A percentile compares a stretch with the other conserved stretches of the same genome.
phyloP scores from a whole-genome alignment of 2,113 vertebrate genomes.

The Spea multiplicata region DNA sequence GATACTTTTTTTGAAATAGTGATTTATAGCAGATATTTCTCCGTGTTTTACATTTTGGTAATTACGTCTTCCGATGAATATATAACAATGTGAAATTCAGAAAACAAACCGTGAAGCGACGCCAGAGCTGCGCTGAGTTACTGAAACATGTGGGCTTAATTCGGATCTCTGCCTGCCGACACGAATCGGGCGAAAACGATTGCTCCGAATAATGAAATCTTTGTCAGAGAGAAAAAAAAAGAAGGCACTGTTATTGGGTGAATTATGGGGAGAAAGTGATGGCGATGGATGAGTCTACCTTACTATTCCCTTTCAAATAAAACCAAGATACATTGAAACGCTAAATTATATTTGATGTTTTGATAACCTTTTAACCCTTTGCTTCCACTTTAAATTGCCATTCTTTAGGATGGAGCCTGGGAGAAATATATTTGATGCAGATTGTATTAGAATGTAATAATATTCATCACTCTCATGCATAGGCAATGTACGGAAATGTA shows the following conservation, averaged over 20 bases:
- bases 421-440: too few relatives aligned
- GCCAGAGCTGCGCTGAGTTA: constrained; percentile 55
- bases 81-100: constrained; percentile 62
- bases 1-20: constrained; percentile 63
- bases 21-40: constrained; percentile 65
- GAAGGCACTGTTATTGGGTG: constrained; percentile 49
- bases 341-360: background rate
- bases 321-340: background rate
- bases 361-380: too few relatives aligned
- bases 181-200: constrained; percentile 63
- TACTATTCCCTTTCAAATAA: background rate
- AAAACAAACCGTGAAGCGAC: constrained; percentile 7
- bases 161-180: constrained; percentile 55
- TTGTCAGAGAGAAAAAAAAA: constrained; percentile 67
- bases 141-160: constrained; percentile 71
- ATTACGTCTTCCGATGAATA: constrained; percentile 60
- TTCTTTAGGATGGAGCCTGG: too few relatives aligned
- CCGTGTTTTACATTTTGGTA: constrained; percentile 66
- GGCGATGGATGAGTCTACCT: constrained; percentile 64
- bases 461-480: too few relatives aligned
- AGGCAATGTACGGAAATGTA: too few relatives aligned
- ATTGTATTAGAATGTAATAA: too few relatives aligned
- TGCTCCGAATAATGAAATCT: constrained; percentile 72
- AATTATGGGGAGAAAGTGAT: constrained; percentile 66
- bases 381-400: too few relatives aligned